phyloP scores from a whole-genome alignment of 1,140 invertebrate genomes.

The Chrysoperla carnea region DNA sequence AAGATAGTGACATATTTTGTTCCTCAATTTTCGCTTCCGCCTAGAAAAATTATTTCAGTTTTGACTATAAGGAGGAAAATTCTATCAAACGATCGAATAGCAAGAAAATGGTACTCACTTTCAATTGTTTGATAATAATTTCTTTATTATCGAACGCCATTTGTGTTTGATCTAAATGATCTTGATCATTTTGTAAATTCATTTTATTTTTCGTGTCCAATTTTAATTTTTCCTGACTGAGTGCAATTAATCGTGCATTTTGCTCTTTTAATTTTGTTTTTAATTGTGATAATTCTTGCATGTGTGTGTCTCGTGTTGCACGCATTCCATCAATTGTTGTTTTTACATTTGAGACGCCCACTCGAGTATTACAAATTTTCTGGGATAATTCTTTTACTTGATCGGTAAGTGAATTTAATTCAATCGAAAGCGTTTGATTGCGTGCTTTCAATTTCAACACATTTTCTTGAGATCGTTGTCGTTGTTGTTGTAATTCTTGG shows the following conservation, averaged over 20 bases:
- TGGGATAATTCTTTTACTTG: conserved; percentile 55
- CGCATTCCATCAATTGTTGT: conserved; percentile 94
- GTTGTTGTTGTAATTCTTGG: conserved; percentile 65
- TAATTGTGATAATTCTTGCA: conserved; percentile 74
- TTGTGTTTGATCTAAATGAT: conserved; percentile 41
- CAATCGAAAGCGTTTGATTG: conserved; percentile 70
- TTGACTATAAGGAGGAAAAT: no score
- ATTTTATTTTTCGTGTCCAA: conserved; percentile 58
- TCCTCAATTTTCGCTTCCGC: no score
- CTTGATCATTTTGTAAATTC: conserved; percentile 21
- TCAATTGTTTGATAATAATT: conserved; percentile 68
- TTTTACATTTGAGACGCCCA: conserved; percentile 82
- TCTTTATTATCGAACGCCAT: conserved; percentile 63
- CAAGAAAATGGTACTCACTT: conserved; percentile 12
- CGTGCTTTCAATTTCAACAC: conserved; percentile 79
- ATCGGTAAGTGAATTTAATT: conserved; percentile 50
- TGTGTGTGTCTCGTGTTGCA: conserved; percentile 70
- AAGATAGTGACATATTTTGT: no score
- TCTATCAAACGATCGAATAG: no score
- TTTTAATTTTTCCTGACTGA: conserved; percentile 70
- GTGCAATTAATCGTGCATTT: conserved; percentile 55
- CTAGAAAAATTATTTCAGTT: no score
- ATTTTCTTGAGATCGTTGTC: conserved; percentile 74
- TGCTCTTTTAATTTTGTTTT: conserved; percentile 74
- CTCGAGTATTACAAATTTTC: conserved; percentile 75